These are phyloP conservation scores for Lasioglossum oenotherae DNA, from an alignment of 2,888 invertebrate species.

Conservation along the genomic window DNA sequence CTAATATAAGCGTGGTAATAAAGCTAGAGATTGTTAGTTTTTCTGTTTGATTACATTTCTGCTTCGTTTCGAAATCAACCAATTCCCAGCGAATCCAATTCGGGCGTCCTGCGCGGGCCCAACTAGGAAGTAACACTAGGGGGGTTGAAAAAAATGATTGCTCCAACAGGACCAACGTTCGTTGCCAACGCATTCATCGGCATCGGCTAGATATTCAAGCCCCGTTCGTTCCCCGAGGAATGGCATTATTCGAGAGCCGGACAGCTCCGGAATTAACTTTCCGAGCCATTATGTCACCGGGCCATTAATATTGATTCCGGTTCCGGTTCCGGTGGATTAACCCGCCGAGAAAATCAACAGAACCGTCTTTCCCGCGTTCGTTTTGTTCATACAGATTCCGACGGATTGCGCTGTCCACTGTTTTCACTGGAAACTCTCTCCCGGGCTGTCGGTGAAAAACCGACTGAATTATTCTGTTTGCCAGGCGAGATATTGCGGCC, in stretches of 20 bases:
- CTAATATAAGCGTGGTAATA: too few relatives aligned
- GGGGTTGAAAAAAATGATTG: not conserved
- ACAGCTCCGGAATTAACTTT: constrained; percentile 32
- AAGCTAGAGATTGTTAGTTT: too few relatives aligned
- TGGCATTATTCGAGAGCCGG: constrained; percentile 26
- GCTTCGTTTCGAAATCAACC: not conserved
- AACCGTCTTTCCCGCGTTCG: not conserved
- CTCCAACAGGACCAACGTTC: not conserved
- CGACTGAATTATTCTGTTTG: not conserved
- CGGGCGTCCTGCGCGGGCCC: not conserved
- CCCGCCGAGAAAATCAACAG: constrained; percentile 26
- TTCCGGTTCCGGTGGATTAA: constrained; percentile 31
- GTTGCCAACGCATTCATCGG: not conserved
- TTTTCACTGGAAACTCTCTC: not conserved
- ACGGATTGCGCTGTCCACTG: not conserved
- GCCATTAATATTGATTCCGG: constrained; percentile 46
- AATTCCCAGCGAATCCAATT: not conserved
- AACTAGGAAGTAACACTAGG: not conserved
- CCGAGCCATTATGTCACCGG: constrained; percentile 34
- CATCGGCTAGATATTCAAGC: not conserved
- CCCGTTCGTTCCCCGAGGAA: not conserved
- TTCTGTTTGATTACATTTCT: too few relatives aligned
- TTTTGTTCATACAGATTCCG: not conserved
- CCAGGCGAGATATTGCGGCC: not conserved
- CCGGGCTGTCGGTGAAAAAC: not conserved